Evolutionary conservation across 2,113 vertebrate species (phyloP), one percentile per base, ranked within the genome.

Genomic region (Bubo bubo): DNA sequence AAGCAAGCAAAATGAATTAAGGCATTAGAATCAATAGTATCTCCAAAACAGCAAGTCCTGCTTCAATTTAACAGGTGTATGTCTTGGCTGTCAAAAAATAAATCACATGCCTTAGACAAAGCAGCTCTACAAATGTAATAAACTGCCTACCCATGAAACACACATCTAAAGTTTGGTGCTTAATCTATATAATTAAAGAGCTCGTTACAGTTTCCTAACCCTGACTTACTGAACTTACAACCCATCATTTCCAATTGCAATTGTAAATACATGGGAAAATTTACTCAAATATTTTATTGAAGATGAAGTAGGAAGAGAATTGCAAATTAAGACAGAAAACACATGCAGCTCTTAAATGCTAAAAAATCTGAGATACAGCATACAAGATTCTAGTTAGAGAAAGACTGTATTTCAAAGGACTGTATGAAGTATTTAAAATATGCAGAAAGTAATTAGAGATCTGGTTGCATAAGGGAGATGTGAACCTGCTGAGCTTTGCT

Each of bases 391-490:
- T 10, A 66, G 71, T 43, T 22, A 90, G 67, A 86, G 32, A 88
- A 93, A 93, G 64, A 32, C 4, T 0, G 0, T 47, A 39, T 86
- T 90, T 90, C 58, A 76, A 93, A 94, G 55, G 62, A 82, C 52
- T 52, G 24, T 35, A 52, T 13, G 21, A 82, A 95, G 79, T 90
- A 84, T 62, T 96, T 95, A 91, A 95, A 90, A 83, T 79, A 90
- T 63, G 63, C 94, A 86, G 71, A 90, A 2, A 73, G 81, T 95
- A 97, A 96, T 97, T 97, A 96, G 80, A 90, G 79, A 95, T 94
- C 53, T 73, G 45, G 84, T 35, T 95, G 89, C 74, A 43, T 76
- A 71, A 93, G 77, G 74, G 77, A 97, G 77, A 95, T 73, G 50
- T 55, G 89, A 96, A 93, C 81, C 76, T 94, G 89, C 91, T 87